Percentiles rank a stretch among this genome's conserved stretches.
Evolutionary conservation across 1,140 invertebrate species (phyloP).

Genomic region (Spodoptera frugiperda): DNA sequence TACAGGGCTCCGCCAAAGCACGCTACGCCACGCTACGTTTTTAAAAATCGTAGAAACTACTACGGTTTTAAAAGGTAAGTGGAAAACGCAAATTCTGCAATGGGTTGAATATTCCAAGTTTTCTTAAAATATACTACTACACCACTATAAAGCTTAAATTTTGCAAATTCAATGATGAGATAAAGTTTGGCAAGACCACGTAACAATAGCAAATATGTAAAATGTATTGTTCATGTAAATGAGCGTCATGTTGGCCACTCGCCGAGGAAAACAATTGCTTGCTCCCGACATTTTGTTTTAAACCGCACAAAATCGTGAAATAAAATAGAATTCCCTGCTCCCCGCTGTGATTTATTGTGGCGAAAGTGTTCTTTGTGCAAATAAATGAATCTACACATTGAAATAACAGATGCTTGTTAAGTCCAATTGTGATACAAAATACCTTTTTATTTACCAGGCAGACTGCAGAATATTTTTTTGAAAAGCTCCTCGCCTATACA

Average conservation of each 20-base stretch:
- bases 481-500: neutral
- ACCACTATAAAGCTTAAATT: neutral
- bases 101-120: too few species aligned
- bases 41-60: too few species aligned
- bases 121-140: neutral
- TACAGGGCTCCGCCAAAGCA: too few species aligned
- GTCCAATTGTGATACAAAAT: too few species aligned
- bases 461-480: too few species aligned
- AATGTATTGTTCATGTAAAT: slow-evolving; percentile 41
- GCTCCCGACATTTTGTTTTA: slow-evolving; percentile 20
- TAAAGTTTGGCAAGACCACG: slow-evolving; percentile 5
- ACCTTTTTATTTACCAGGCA: too few species aligned
- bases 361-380: neutral
- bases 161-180: slow-evolving; percentile 14
- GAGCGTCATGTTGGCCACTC: slow-evolving; percentile 35
- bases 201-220: slow-evolving; percentile 27
- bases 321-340: slow-evolving; percentile 21
- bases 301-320: slow-evolving; percentile 23
- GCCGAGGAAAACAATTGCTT: slow-evolving; percentile 39
- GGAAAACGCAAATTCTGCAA: too few species aligned
- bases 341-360: slow-evolving; percentile 3
- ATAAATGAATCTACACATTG: too few species aligned
- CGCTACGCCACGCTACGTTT: too few species aligned
- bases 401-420: too few species aligned
- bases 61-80: too few species aligned